phyloP scores from a whole-genome alignment of 2,113 vertebrate species.

The Gymnobelideus leadbeateri region DNA sequence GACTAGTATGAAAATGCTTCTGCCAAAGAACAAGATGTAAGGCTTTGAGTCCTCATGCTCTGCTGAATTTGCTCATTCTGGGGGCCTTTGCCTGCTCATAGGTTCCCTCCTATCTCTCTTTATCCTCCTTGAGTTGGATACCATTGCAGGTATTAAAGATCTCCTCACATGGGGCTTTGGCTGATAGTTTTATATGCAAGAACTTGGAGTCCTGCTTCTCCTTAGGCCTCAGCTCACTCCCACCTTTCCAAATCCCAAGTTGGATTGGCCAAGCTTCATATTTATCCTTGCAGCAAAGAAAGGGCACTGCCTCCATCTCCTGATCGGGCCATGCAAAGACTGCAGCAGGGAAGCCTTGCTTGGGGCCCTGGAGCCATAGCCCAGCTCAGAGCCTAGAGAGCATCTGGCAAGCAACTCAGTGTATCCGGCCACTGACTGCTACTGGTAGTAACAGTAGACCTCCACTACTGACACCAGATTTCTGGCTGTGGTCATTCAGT shows the following conservation, averaged over 20 bases:
- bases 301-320: not conserved
- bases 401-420: not conserved
- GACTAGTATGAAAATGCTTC: not conserved
- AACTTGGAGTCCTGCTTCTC: not conserved
- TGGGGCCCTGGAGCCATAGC: not conserved
- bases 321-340: too few relatives aligned
- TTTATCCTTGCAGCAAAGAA: not conserved
- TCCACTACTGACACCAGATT: not conserved
- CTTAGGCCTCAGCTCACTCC: not conserved
- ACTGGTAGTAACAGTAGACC: not conserved
- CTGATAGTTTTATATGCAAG: not conserved
- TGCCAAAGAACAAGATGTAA: not conserved
- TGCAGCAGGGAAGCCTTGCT: not conserved
- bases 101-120: not conserved
- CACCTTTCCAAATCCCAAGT: not conserved
- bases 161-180: not conserved
- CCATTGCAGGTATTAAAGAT: not conserved
- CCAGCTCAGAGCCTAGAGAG: not conserved
- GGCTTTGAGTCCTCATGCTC: not conserved
- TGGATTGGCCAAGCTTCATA: not conserved
- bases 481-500: not conserved
- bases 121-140: not conserved
- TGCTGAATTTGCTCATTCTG: not conserved
- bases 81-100: not conserved
- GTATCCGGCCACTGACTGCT: not conserved